A percentile compares a stretch with the other conserved stretches of the same genome.
phyloP scores from a whole-genome alignment of 2,113 vertebrate genomes.

The Budorcas taxicolor region DNA sequence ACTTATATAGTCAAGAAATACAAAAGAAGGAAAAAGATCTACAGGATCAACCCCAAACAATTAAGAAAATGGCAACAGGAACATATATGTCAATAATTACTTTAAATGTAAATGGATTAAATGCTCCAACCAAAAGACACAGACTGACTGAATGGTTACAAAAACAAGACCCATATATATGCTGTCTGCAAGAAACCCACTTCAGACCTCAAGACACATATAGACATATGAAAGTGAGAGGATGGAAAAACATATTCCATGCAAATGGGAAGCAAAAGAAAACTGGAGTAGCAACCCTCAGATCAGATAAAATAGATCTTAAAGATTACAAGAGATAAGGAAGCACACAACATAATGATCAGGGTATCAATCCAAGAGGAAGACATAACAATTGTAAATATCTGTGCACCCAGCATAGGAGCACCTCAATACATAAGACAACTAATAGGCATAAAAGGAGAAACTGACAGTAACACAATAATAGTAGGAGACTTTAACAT shows the following conservation, averaged over 20 bases:
- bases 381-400: neutral
- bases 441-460: neutral
- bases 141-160: neutral
- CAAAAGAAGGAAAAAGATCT: neutral
- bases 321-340: neutral
- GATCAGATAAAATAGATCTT: neutral
- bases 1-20: neutral
- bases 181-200: neutral
- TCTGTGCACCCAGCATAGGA: neutral
- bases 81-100: neutral
- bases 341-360: neutral
- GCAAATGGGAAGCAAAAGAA: neutral
- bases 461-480: neutral
- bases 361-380: neutral
- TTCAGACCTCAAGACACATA: neutral
- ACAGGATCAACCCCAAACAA: neutral
- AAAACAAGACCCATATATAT: neutral
- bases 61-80: neutral
- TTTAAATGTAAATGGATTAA: neutral
- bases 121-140: neutral
- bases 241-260: neutral
- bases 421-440: neutral
- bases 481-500: neutral
- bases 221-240: neutral
- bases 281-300: neutral